These are phyloP conservation scores for Corythoichthys haematopterus DNA, from an alignment of 2,113 vertebrate genomes.

Conservation along the genomic window DNA sequence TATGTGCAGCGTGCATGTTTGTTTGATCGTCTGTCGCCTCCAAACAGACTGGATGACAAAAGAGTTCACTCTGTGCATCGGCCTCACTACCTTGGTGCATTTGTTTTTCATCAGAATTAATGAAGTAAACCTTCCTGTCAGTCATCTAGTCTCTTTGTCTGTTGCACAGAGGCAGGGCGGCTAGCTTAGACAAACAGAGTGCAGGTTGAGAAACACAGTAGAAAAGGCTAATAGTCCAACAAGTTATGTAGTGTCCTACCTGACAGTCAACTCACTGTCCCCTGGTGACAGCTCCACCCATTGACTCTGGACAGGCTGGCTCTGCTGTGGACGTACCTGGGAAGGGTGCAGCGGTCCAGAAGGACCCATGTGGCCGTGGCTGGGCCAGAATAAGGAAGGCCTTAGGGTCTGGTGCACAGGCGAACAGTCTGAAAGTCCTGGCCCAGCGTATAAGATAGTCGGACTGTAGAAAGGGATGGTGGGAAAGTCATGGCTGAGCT, in stretches of 20 bases:
- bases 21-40: too few species aligned
- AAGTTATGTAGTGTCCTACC: slow-evolving; percentile 56
- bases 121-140: too few species aligned
- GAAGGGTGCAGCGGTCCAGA: slow-evolving; percentile 77
- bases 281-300: slow-evolving; percentile 75
- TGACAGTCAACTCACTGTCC: slow-evolving; percentile 69
- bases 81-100: too few species aligned
- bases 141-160: too few species aligned
- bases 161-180: too few species aligned
- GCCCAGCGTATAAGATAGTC: slow-evolving; percentile 74
- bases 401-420: slow-evolving; percentile 72
- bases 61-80: too few species aligned
- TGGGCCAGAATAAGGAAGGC: slow-evolving; percentile 79
- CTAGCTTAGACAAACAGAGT: too few species aligned
- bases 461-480: slow-evolving; percentile 83
- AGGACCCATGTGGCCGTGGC: slow-evolving; percentile 73
- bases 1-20: too few species aligned
- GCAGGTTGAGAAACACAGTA: background rate
- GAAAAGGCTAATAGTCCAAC: background rate
- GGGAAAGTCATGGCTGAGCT: slow-evolving; percentile 79
- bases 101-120: too few species aligned
- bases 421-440: slow-evolving; percentile 65
- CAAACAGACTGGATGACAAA: too few species aligned
- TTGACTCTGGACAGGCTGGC: slow-evolving; percentile 72
- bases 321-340: slow-evolving; percentile 69